Evolutionary conservation across 2,888 invertebrate genomes (phyloP).

Genomic region (Thalpophila matura): DNA sequence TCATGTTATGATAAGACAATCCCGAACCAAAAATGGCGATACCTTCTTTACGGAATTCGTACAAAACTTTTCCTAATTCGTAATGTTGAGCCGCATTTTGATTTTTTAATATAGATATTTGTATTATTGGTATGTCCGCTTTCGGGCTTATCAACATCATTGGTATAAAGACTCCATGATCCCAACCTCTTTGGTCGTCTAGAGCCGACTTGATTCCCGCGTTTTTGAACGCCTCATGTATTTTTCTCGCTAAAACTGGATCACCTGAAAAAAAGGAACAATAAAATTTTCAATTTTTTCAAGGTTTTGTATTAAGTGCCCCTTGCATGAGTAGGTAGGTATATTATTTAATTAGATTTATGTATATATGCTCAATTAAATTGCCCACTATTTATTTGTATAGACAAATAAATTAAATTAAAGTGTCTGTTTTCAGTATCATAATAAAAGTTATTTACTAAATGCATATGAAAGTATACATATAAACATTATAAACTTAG

Average conservation of each 20-base stretch:
- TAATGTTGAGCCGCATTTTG: conserved; percentile 71
- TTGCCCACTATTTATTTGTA: too few relatives aligned
- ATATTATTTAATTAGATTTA: too few relatives aligned
- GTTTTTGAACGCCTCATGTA: conserved; percentile 69
- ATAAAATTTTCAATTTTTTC: neutral
- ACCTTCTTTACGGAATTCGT: conserved; percentile 69
- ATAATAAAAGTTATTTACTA: too few relatives aligned
- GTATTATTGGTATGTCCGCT: conserved; percentile 74
- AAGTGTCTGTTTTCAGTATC: too few relatives aligned
- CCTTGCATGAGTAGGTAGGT: too few relatives aligned
- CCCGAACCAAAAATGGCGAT: conserved; percentile 75
- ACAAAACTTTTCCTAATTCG: conserved; percentile 69
- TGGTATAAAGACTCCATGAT: conserved; percentile 77
- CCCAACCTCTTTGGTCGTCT: conserved; percentile 74
- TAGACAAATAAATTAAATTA: too few relatives aligned
- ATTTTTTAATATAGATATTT: conserved; percentile 71
- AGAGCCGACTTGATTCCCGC: conserved; percentile 65
- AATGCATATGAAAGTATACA: too few relatives aligned
- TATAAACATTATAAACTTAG: too few relatives aligned
- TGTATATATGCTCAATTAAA: too few relatives aligned
- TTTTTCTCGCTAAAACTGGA: conserved; percentile 66
- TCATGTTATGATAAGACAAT: conserved; percentile 67
- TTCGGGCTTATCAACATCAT: conserved; percentile 76
- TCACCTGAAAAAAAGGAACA: conserved; percentile 51
- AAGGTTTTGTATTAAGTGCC: too few relatives aligned